Evolutionary conservation across 2,113 vertebrate genomes (phyloP).

Genomic region (Solea senegalensis): DNA sequence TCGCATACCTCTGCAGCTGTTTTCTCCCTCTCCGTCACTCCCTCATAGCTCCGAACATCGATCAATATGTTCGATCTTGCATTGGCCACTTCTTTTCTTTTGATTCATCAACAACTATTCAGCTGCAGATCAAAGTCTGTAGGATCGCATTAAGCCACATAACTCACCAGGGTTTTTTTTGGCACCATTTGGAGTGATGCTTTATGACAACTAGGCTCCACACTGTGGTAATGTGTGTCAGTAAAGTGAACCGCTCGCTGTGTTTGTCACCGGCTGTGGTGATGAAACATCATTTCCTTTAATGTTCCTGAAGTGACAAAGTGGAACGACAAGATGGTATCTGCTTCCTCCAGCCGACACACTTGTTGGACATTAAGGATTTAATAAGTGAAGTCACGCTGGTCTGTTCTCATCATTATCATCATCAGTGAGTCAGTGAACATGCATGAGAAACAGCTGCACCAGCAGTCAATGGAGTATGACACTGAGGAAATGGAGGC

Average conservation of each 20-base stretch:
- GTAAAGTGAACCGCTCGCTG: background rate
- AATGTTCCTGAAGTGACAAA: no score
- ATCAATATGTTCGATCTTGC: no score
- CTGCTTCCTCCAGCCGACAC: background rate
- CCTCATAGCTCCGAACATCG: no score
- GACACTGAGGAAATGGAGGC: background rate
- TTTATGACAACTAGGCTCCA: background rate
- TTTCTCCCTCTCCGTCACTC: no score
- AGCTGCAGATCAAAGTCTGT: no score
- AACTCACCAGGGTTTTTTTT: no score
- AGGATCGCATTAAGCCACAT: no score
- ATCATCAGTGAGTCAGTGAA: slow-evolving; percentile 6
- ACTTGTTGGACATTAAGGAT: background rate
- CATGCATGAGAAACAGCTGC: slow-evolving; percentile 5
- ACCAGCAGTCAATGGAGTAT: background rate
- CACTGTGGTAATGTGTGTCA: background rate
- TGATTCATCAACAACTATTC: no score
- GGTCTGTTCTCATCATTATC: background rate
- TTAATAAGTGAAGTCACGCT: background rate
- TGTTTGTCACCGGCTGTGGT: no score
- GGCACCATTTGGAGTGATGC: background rate
- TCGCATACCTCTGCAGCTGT: no score
- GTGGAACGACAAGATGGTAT: background rate
- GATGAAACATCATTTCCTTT: no score
- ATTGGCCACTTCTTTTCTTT: no score